Base-by-base conservation (phyloP, 1,140 invertebrate genomes). In the Drosophila auraria region DNA sequence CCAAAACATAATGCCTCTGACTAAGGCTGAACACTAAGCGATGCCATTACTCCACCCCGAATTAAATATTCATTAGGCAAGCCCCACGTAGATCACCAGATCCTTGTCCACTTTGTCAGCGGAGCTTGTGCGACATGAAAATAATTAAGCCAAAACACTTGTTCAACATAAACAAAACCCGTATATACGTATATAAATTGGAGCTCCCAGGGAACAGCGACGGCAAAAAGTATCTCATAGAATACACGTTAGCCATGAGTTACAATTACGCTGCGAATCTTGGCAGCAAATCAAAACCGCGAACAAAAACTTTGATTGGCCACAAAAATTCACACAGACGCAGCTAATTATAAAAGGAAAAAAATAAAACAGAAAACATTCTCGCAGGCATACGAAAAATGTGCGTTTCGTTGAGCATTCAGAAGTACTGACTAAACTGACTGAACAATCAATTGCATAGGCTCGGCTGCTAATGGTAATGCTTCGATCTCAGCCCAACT, bases 251-350 rank as follows among this genome's bases (percentile, higher is more conserved):
- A 80, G 86, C 86, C 86, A 90, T 90, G 86, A 90, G 86, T 62
- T 70, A 90, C 86, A 90, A 90, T 90, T 86, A 90, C 75, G 71
- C 53, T 70, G 64, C 47, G 81, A 78, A 90, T 90, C 78, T 86
- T 90, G 74, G 69, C 86, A 90, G 86, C 82, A 82, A 86, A 90
- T 86, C 87, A 90, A 90, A 90, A 90, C 86, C 78, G 86, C 86
- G 64, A 90, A 90, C 86, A 90, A 90, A 90, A 90, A 90, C 86
- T 83, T 73, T 89, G 82, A 90, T 90, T 90, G 86, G 82, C 86
- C 82, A 90, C 86, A 90, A 90, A 90, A 90, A 90, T 90, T 90
- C 86, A 90, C 86, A 90, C 86, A 90, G 75, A 78, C 53, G 76
- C 71, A 77, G 89, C 70, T 82, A 90, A 90, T 90, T 86, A 86